Evolutionary conservation across 2,113 vertebrate species (phyloP).

Genomic region (Brevimyrus niger): DNA sequence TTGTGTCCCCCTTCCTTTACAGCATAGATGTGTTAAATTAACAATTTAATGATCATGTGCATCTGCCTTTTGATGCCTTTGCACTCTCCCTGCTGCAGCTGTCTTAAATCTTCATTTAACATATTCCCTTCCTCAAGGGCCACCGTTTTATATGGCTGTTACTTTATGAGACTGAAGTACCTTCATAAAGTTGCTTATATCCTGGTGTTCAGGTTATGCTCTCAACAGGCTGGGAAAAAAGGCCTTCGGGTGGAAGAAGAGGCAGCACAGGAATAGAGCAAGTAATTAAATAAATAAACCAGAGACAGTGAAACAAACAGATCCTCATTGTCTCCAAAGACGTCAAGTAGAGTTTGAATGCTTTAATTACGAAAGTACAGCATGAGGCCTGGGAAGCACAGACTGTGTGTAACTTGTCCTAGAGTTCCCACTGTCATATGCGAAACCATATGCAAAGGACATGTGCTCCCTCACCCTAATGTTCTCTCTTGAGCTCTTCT

Average conservation of each 20-base stretch:
- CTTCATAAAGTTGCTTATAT: not conserved
- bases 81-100: not conserved
- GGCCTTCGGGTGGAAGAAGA: not conserved
- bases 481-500: not conserved
- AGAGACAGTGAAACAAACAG: not conserved
- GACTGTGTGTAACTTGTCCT: not conserved
- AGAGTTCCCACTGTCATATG: not conserved
- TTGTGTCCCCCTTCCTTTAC: not conserved
- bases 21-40: conserved; percentile 7
- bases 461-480: not conserved
- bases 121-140: not conserved
- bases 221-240: not conserved
- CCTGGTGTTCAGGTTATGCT: not conserved
- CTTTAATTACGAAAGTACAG: not conserved
- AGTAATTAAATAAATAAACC: conserved; percentile 3
- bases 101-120: not conserved
- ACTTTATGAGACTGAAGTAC: not conserved
- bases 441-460: not conserved
- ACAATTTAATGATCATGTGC: conserved; percentile 3
- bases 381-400: not conserved
- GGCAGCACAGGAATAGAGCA: not conserved
- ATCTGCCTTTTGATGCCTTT: not conserved
- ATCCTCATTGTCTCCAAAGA: not conserved
- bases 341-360: not conserved
- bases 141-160: not conserved